A percentile compares a stretch with the other conserved stretches of the same genome.
These are phyloP conservation scores for Aradus depressus DNA, from an alignment of 2,888 invertebrate species.

Conservation along the genomic window DNA sequence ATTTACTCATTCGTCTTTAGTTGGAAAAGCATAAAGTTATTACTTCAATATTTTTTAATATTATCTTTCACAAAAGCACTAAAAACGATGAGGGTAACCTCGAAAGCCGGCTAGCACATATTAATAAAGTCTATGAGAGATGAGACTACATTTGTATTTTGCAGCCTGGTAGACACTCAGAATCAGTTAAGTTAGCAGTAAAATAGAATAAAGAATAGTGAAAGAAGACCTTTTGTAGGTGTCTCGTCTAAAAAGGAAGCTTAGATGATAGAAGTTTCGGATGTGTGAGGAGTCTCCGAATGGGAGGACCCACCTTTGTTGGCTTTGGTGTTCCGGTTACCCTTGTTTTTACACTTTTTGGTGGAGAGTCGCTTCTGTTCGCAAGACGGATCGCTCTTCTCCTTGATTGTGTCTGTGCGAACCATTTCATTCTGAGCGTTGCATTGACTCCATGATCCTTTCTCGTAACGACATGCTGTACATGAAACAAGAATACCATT, in stretches of 20 bases:
- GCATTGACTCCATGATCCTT: slow-evolving; percentile 78
- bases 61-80: not conserved
- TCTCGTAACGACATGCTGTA: slow-evolving; percentile 78
- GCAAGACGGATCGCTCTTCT: slow-evolving; percentile 65
- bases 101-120: too few relatives aligned
- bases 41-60: too few relatives aligned
- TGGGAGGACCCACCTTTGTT: slow-evolving; percentile 19
- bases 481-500: slow-evolving; percentile 18
- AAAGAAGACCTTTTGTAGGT: slow-evolving; percentile 12
- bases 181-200: not conserved
- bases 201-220: slow-evolving; percentile 6
- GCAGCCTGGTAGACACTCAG: not conserved
- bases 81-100: too few relatives aligned
- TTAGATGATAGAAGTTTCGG: slow-evolving; percentile 4
- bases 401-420: slow-evolving; percentile 68
- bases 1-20: too few relatives aligned
- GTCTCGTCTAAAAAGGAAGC: slow-evolving; percentile 1
- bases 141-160: too few relatives aligned
- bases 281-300: not conserved
- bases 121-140: too few relatives aligned
- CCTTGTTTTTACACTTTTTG: slow-evolving; percentile 74
- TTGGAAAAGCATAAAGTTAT: too few relatives aligned
- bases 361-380: slow-evolving; percentile 70
- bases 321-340: slow-evolving; percentile 49
- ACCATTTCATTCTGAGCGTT: slow-evolving; percentile 68